Conservation (phyloP, 2,113 vertebrate genomes). For the Turnix velox region DNA sequence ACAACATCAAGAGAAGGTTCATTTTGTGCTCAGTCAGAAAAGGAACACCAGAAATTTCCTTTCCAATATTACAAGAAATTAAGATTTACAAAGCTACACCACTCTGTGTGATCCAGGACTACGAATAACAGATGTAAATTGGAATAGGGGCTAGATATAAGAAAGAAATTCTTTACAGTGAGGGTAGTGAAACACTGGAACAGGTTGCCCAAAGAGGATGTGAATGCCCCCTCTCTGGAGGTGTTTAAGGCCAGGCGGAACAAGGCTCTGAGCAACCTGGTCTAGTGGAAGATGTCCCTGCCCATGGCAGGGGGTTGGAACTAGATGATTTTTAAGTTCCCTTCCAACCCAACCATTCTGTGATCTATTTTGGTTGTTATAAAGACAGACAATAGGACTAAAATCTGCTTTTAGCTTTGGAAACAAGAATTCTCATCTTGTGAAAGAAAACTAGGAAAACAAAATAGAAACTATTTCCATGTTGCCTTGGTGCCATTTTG, state of each 20-base stretch:
- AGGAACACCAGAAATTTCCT: not conserved
- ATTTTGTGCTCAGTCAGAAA: not conserved
- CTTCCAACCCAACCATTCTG: no score
- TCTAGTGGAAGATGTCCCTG: no score
- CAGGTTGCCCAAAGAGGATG: no score
- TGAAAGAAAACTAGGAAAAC: not conserved
- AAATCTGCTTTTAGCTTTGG: not conserved
- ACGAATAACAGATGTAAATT: no score
- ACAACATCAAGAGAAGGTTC: not conserved
- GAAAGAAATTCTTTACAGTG: no score
- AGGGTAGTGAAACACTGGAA: no score
- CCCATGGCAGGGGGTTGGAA: no score
- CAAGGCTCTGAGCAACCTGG: no score
- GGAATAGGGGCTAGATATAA: no score
- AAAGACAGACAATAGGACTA: not conserved
- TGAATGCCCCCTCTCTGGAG: no score
- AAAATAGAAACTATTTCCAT: not conserved
- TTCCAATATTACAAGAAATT: not conserved
- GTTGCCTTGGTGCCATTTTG: not conserved
- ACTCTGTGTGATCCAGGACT: not conserved
- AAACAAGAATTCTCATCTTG: not conserved
- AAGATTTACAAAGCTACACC: not conserved
- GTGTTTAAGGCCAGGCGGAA: no score
- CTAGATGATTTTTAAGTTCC: no score
- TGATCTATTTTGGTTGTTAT: not conserved